Evolutionary conservation across 2,888 invertebrate genomes (phyloP), one percentile per base, ranked within the genome.

Genomic region (Tromatobia lineatoria): DNA sequence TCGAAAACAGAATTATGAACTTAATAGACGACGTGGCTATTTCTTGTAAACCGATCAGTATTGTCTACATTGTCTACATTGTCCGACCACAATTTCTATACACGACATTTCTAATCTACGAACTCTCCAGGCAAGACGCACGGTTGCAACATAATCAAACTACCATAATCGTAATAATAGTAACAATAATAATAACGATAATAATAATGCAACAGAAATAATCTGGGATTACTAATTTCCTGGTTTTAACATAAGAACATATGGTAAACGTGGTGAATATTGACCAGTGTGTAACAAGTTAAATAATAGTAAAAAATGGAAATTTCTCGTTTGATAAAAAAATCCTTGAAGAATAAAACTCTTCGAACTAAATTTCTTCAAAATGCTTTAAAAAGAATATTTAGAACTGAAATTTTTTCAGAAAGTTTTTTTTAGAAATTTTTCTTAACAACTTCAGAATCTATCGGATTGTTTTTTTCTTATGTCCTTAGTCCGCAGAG

Each of bases 91-190:
- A 64, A 34, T 42, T 13, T 47, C 66, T 23, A 23, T 57, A 59
- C 79, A 67, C 81, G 82, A 86, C 45, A 54, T 80, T 67, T 84
- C 80, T 87, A 82, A 71, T 66, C 79, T 85, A 82, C 71, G 67
- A 75, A 80, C 80, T 85, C 69, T 80, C 70, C 82, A 79, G 85
- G 79, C 85, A 82, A 85, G 85, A 82, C 81, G 70, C 81, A 82
- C 82, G 82, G 80, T 85, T 85, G 82, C 82, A 85, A 82, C 76
- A 85, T 82, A 84, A 84, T 84, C 78, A 84, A 81, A 81, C 84
- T 84, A 83, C 83, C 78, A 34, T 59, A 59, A 59, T 59, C 34
- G 15, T 59, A 15, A 25, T 29, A 57, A 57, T 25, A 57, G 29
- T 57, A 57, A 57, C 29, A 25, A 25, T 29, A 29, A 57, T 57